Evolutionary conservation across 2,888 invertebrate species (phyloP).

Genomic region (Furcula furcula): DNA sequence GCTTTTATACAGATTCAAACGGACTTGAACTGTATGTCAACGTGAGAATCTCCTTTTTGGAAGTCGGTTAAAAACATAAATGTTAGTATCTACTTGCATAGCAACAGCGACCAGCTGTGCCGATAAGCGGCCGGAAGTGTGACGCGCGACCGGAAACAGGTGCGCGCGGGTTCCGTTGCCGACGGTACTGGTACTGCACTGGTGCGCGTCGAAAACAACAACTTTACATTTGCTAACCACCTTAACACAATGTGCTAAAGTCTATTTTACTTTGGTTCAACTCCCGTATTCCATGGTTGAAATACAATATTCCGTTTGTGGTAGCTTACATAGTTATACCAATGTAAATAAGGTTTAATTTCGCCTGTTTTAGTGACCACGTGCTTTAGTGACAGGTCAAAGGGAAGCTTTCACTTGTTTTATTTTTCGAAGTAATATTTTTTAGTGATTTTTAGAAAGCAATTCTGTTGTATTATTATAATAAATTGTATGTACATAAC

Average conservation of each 20-base stretch:
- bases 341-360: rapidly evolving
- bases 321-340: rapidly evolving
- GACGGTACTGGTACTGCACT: conserved; percentile 24
- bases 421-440: conserved; percentile 1
- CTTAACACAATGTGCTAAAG: not conserved
- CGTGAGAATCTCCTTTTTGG: no score
- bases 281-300: not conserved
- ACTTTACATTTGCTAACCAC: no score
- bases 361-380: conserved; percentile 4
- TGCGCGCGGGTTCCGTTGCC: conserved; percentile 43
- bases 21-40: no score
- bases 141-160: conserved; percentile 54
- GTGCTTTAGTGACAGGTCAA: conserved; percentile 13
- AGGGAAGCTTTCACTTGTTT: conserved; percentile 29
- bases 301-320: not conserved
- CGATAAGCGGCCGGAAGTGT: conserved; percentile 33
- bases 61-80: no score
- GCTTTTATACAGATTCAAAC: no score
- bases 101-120: conserved; percentile 17
- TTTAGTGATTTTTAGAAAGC: not conserved
- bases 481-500: not conserved
- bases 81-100: no score
- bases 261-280: not conserved
- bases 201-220: conserved; percentile 12
- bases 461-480: not conserved